Base-by-base conservation (phyloP, 2,888 invertebrate genomes). In the Ephialtes manifestator region DNA sequence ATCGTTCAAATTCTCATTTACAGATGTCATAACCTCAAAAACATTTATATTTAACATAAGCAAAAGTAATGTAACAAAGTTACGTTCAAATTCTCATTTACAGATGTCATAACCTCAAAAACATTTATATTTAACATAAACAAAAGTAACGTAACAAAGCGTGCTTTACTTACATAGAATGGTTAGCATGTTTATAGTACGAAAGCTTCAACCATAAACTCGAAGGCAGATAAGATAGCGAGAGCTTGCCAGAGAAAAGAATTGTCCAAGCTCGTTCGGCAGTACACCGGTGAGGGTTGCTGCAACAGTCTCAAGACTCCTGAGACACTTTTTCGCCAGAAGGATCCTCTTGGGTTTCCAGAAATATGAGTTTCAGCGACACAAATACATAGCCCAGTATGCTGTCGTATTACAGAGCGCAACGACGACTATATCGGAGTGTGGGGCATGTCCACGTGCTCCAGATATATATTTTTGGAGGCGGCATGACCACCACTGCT, bases 401-500 rank as follows among this genome's bases (percentile, higher is more conserved):
- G 18, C 28, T 67, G 60, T 39, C 13, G 60, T 46, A 46, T 39
- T 24, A 67, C 39, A 31, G 35, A 55, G 71, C 24, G 53, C 18
- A 78, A 58, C 48, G 48, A 75, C 63, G 35, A 65, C 46, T 39
- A 51, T 58, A 43, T 55, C 70, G 8, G 51, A 75, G 48, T 72
- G 46, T 74, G 53, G 65, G 48, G 39, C 71, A 48, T 48, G n/a
- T 74, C 39, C 71, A 20, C 20, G 70, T 75, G 28, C 20, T 67
- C 63, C 48, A 46, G 48, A 67, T 74, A 24, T 46, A 43, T 68
- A 43, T 28, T 63, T 81, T 89, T 79, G 74, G 65, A 79, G 81
- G 70, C 81, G 51, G 79, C 72, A 83, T 80, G 87, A 80, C 68
- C 85, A 85, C 63, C 84, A 74, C 84, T 84, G 85, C 48, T 70